Evolutionary conservation across 2,888 invertebrate genomes (phyloP).

Genomic region (Thelaira solivaga): DNA sequence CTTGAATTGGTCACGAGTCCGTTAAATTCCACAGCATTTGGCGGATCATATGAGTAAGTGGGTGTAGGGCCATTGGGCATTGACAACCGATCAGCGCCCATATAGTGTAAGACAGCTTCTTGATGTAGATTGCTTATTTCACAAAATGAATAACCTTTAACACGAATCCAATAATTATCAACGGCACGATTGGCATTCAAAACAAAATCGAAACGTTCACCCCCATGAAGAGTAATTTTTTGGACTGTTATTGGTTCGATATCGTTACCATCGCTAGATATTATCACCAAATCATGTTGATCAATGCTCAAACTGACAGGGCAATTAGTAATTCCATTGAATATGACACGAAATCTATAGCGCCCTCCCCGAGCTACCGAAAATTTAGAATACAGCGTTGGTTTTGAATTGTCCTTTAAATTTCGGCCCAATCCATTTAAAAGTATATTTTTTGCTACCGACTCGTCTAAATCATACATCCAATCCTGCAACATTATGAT

Average conservation of each 20-base stretch:
- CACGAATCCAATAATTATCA: constrained; percentile 72
- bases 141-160: constrained; percentile 73
- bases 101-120: constrained; percentile 72
- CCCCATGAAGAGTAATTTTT: constrained; percentile 70
- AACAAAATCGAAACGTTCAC: constrained; percentile 73
- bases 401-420: constrained; percentile 55
- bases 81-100: constrained; percentile 65
- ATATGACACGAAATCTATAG: constrained; percentile 73
- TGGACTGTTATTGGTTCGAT: constrained; percentile 72
- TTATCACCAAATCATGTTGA: constrained; percentile 70
- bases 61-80: constrained; percentile 65
- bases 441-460: constrained; percentile 69
- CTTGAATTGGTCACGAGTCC: constrained; percentile 67
- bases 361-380: constrained; percentile 70
- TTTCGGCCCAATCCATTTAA: constrained; percentile 72
- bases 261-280: constrained; percentile 72
- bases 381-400: constrained; percentile 69
- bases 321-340: constrained; percentile 73
- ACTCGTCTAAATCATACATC: constrained; percentile 69
- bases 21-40: constrained; percentile 68
- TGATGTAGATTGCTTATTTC: constrained; percentile 69
- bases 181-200: constrained; percentile 70
- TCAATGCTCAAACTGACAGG: constrained; percentile 71
- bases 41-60: constrained; percentile 68
- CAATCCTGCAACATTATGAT: constrained; percentile 72